Evolutionary conservation across 2,797 vertebrate species (phyloP).

Genomic region (Channallabes apus): DNA sequence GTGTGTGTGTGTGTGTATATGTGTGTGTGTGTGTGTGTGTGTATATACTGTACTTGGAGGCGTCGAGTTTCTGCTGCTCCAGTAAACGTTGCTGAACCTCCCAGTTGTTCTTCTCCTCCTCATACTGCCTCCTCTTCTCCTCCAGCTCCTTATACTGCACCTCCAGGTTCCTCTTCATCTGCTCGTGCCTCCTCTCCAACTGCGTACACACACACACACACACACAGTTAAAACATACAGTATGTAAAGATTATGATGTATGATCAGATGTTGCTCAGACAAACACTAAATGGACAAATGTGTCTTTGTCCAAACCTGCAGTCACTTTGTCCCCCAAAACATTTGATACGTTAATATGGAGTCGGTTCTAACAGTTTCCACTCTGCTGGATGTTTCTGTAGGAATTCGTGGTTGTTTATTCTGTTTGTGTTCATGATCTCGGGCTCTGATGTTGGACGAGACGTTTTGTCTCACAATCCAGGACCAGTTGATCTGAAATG

Average conservation of each 20-base stretch:
- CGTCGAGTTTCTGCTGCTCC: slow-evolving; percentile 79
- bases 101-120: slow-evolving; percentile 76
- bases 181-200: slow-evolving; percentile 78
- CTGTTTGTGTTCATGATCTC: too few relatives aligned
- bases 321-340: not conserved
- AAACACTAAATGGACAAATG: not conserved
- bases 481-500: too few relatives aligned
- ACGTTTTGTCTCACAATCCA: too few relatives aligned
- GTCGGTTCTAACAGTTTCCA: too few relatives aligned
- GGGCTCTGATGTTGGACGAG: too few relatives aligned
- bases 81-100: slow-evolving; percentile 75
- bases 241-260: not conserved
- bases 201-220: slow-evolving; percentile 40
- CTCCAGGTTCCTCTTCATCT: slow-evolving; percentile 80
- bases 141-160: slow-evolving; percentile 80
- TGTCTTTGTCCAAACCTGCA: too few relatives aligned
- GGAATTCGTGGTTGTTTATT: too few relatives aligned
- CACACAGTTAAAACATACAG: not conserved
- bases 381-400: too few relatives aligned
- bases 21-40: not conserved
- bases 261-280: not conserved
- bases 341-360: not conserved
- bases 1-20: not conserved
- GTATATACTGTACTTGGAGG: slow-evolving; percentile 67
- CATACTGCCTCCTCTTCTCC: slow-evolving; percentile 74